Conservation (phyloP, 30 jellyfish, hydroid and myxozoan genomes). For the Aurelia coerulea region DNA sequence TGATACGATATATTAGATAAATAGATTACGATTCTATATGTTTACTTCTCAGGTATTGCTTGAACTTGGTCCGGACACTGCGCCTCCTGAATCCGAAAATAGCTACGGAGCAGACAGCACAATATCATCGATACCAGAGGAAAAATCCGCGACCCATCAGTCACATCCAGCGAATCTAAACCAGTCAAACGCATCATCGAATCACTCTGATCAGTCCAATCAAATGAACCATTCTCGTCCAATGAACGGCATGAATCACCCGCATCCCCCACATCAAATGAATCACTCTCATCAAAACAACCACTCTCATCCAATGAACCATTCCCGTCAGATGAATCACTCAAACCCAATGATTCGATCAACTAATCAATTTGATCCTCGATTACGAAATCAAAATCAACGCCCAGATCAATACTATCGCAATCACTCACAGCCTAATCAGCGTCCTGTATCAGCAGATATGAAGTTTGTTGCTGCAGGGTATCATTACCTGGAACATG, state of each 20-base stretch:
- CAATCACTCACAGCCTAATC: constrained; percentile 47
- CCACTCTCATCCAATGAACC: constrained; percentile 26
- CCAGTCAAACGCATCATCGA: constrained; percentile 31
- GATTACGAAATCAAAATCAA: constrained; percentile 39
- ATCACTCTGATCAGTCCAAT: constrained; percentile 51
- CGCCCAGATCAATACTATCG: constrained; percentile 33
- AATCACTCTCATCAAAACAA: constrained; percentile 41
- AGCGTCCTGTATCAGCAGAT: constrained; percentile 69
- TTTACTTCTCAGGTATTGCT: constrained; percentile 60
- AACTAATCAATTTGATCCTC: constrained; percentile 8
- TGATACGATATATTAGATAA: too few relatives aligned
- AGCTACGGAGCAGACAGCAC: constrained; percentile 69
- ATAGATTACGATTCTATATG: too few relatives aligned
- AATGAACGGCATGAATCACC: not conserved
- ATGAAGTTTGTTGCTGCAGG: constrained; percentile 65
- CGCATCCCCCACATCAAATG: constrained; percentile 10
- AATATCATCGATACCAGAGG: constrained; percentile 60
- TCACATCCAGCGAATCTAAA: constrained; percentile 51
- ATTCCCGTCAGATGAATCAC: constrained; percentile 23
- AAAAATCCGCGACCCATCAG: constrained; percentile 23
- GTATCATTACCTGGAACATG: constrained; percentile 78
- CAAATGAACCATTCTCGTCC: too few relatives aligned
- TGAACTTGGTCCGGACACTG: constrained; percentile 90
- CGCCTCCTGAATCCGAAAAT: constrained; percentile 71
- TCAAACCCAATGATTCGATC: constrained; percentile 6